Percentiles rank a stretch among this genome's conserved stretches.
Conservation (phyloP, 2,888 invertebrate genomes). For the Erebia ligea region DNA sequence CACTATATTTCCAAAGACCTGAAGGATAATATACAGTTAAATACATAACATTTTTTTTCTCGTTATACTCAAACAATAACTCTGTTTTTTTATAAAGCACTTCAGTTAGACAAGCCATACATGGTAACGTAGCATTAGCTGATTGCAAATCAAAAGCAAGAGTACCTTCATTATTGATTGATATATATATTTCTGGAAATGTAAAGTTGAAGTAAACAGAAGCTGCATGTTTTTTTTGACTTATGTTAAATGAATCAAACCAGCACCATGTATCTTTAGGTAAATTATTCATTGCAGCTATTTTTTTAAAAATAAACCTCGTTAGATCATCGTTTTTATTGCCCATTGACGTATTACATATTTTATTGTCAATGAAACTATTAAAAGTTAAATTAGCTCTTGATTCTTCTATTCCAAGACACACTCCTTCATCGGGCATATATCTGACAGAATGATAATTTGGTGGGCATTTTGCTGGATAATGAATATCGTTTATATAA, state of each 20-base stretch:
- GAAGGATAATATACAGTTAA: slow-evolving; percentile 83
- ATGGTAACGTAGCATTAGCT: slow-evolving; percentile 48
- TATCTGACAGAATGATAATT: slow-evolving; percentile 68
- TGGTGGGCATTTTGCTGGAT: slow-evolving; percentile 64
- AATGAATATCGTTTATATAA: slow-evolving; percentile 62
- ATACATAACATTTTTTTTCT: slow-evolving; percentile 58
- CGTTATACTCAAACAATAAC: slow-evolving; percentile 63
- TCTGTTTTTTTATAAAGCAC: slow-evolving; percentile 59
- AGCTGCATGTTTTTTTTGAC: slow-evolving; percentile 2
- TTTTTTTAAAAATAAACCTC: slow-evolving; percentile 64
- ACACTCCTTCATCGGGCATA: slow-evolving; percentile 61
- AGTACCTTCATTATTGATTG: slow-evolving; percentile 63
- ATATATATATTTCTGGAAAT: slow-evolving; percentile 46
- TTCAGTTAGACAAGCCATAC: slow-evolving; percentile 71
- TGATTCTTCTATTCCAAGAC: slow-evolving; percentile 66
- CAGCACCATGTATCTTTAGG: slow-evolving; percentile 64
- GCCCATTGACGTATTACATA: slow-evolving; percentile 62
- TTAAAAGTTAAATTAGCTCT: slow-evolving; percentile 54
- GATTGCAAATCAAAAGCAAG: slow-evolving; percentile 55
- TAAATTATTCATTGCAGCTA: slow-evolving; percentile 55
- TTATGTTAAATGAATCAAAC: slow-evolving; percentile 49
- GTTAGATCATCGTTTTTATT: slow-evolving; percentile 49
- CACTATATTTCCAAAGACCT: slow-evolving; percentile 76
- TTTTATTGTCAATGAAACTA: slow-evolving; percentile 52
- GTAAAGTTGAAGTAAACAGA: slow-evolving; percentile 3